These are phyloP conservation scores for Drosophila biarmipes DNA, from an alignment of 1,140 invertebrate species.

Conservation along the genomic window DNA sequence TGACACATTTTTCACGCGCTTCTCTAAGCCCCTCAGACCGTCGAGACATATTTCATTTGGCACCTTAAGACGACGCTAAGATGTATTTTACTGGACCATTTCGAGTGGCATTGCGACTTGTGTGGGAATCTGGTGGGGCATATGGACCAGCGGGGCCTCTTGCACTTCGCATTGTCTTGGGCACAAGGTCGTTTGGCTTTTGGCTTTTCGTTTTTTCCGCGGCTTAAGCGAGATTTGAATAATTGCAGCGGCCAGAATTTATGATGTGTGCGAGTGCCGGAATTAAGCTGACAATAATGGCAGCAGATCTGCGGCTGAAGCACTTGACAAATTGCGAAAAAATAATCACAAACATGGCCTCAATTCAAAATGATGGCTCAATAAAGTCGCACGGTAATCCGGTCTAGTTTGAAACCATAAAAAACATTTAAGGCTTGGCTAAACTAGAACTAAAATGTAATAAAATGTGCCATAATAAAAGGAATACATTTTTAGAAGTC, in stretches of 20 bases:
- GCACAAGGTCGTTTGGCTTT: slow-evolving; percentile 23
- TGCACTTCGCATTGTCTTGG: slow-evolving; percentile 43
- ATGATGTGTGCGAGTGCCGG: slow-evolving; percentile 19
- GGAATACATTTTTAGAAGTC: too few species aligned
- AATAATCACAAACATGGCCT: slow-evolving; percentile 1
- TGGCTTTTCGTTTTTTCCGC: background rate
- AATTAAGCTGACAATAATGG: slow-evolving; percentile 40
- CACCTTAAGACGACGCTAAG: slow-evolving; percentile 61
- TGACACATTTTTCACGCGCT: slow-evolving; percentile 5
- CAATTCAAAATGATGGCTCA: background rate
- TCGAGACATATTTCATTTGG: slow-evolving; percentile 71
- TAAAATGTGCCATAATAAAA: too few species aligned
- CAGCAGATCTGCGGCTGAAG: slow-evolving; percentile 12
- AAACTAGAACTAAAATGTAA: too few species aligned
- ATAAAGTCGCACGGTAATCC: background rate
- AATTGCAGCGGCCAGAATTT: slow-evolving; percentile 23
- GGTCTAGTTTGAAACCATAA: background rate
- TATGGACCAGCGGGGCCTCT: slow-evolving; percentile 21
- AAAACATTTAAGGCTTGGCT: background rate
- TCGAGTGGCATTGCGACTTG: slow-evolving; percentile 66
- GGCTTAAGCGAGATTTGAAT: slow-evolving; percentile 38
- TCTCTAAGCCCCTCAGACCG: slow-evolving; percentile 59
- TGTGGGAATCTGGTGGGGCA: slow-evolving; percentile 33
- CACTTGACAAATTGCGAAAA: slow-evolving; percentile 9
- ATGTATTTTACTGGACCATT: slow-evolving; percentile 70